A percentile compares a stretch with the other conserved stretches of the same genome.
phyloP scores from a whole-genome alignment of 2,797 vertebrate species.

The Eupleurogrammus muticus region DNA sequence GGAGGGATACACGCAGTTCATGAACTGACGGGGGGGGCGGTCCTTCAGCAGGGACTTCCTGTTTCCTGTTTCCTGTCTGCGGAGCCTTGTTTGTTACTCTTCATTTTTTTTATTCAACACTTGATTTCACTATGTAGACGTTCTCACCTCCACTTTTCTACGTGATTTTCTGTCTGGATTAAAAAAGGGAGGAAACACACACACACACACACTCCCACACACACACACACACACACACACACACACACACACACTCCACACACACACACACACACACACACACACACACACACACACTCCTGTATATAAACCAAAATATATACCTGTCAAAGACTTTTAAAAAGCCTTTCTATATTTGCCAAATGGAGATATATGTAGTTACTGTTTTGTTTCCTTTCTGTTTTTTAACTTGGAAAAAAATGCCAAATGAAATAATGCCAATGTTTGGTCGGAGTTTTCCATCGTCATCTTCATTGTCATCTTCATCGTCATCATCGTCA shows the following conservation, averaged over 20 bases:
- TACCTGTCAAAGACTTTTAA: constrained; percentile 62
- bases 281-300: constrained; percentile 40
- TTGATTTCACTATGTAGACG: constrained; percentile 52
- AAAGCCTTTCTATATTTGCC: constrained; percentile 82
- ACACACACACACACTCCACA: constrained; percentile 38
- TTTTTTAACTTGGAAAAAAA: constrained; percentile 55
- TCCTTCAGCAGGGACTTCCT: constrained; percentile 71
- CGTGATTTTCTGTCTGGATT: constrained; percentile 69
- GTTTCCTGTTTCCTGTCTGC: constrained; percentile 49
- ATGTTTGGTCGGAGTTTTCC: constrained; percentile 64
- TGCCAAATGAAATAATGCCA: constrained; percentile 81
- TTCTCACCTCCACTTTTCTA: constrained; percentile 70
- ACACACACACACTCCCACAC: too few relatives aligned
- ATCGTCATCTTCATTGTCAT: too few relatives aligned
- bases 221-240: constrained; percentile 43
- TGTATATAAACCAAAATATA: constrained; percentile 79
- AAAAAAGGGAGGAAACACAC: constrained; percentile 71
- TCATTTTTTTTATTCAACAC: constrained; percentile 57
- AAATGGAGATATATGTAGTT: constrained; percentile 79
- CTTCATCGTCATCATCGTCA: too few relatives aligned
- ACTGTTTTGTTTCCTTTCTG: constrained; percentile 54
- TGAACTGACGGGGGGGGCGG: constrained; percentile 92
- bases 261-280: constrained; percentile 37
- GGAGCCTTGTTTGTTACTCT: constrained; percentile 47
- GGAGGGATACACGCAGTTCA: constrained; percentile 96